Percentiles rank a stretch among this genome's conserved stretches.
Evolutionary conservation across 2,797 vertebrate genomes (phyloP).

Genomic region (Sphenopsis melanotis): DNA sequence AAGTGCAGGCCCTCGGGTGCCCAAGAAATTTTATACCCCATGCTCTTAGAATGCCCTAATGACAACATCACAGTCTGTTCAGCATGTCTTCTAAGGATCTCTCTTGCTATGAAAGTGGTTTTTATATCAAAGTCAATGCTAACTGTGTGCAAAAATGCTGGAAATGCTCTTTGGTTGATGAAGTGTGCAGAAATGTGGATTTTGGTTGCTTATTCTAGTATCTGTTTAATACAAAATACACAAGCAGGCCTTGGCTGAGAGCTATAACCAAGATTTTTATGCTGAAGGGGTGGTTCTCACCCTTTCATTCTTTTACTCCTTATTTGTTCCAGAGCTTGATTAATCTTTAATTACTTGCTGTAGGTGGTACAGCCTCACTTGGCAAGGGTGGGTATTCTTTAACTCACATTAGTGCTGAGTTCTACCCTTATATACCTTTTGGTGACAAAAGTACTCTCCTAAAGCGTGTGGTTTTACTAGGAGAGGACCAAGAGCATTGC

Average conservation of each 20-base stretch:
- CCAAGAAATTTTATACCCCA: not conserved
- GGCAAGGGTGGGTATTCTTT: not conserved
- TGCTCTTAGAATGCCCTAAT: not conserved
- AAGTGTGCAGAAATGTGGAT: not conserved
- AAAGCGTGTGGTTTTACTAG: not conserved
- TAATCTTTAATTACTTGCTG: constrained; percentile 7
- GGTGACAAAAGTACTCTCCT: not conserved
- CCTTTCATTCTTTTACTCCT: not conserved
- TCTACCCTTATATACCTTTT: not conserved
- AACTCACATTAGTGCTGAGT: not conserved
- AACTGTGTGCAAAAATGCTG: not conserved
- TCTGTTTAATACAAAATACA: not conserved
- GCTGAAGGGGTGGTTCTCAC: not conserved
- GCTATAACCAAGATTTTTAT: not conserved
- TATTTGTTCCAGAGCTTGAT: not conserved
- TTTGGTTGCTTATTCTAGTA: not conserved
- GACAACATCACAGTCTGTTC: not conserved
- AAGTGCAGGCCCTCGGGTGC: not conserved
- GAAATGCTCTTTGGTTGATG: not conserved
- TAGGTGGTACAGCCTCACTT: not conserved
- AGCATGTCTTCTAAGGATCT: not conserved
- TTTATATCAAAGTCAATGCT: not conserved
- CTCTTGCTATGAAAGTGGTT: not conserved
- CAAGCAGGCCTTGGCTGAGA: not conserved
- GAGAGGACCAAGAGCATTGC: not conserved